Evolutionary conservation across 1,140 invertebrate species (phyloP).

Genomic region (Propsilocerus akamusi): DNA sequence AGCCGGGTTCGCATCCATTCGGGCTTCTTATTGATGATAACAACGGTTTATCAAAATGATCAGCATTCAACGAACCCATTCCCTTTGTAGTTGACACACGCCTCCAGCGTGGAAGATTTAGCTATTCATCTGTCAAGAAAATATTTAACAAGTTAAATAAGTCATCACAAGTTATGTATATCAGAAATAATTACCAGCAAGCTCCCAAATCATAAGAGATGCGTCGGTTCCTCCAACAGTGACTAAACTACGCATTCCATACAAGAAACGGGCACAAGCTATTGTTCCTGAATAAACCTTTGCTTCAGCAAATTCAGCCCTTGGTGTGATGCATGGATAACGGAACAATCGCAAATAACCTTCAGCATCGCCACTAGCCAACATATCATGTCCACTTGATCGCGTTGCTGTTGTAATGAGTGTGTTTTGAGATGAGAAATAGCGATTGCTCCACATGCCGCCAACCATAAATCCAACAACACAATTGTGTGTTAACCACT

Average conservation of each 20-base stretch:
- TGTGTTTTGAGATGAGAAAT: conserved; percentile 57
- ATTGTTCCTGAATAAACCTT: conserved; percentile 80
- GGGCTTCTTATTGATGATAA: too few species aligned
- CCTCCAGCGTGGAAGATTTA: conserved; percentile 25
- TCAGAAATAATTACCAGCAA: conserved; percentile 68
- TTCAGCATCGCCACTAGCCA: conserved; percentile 77
- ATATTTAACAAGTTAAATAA: too few species aligned
- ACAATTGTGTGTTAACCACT: conserved; percentile 71
- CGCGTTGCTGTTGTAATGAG: conserved; percentile 62
- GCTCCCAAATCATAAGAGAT: conserved; percentile 80
- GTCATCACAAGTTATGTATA: too few species aligned
- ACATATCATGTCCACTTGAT: conserved; percentile 60
- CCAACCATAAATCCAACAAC: conserved; percentile 68
- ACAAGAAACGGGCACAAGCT: conserved; percentile 61
- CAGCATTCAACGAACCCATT: background rate
- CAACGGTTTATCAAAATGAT: background rate
- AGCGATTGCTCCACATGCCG: conserved; percentile 82
- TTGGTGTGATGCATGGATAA: conserved; percentile 62
- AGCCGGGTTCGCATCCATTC: background rate
- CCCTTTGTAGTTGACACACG: conserved; percentile 6
- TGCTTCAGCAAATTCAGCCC: conserved; percentile 71
- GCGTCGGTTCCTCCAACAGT: conserved; percentile 84
- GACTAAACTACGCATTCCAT: conserved; percentile 69
- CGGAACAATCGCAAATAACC: conserved; percentile 80
- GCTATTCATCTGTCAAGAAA: too few species aligned